Evolutionary conservation across 2,113 vertebrate genomes (phyloP).

Genomic region (Rhizomys pruinosus): DNA sequence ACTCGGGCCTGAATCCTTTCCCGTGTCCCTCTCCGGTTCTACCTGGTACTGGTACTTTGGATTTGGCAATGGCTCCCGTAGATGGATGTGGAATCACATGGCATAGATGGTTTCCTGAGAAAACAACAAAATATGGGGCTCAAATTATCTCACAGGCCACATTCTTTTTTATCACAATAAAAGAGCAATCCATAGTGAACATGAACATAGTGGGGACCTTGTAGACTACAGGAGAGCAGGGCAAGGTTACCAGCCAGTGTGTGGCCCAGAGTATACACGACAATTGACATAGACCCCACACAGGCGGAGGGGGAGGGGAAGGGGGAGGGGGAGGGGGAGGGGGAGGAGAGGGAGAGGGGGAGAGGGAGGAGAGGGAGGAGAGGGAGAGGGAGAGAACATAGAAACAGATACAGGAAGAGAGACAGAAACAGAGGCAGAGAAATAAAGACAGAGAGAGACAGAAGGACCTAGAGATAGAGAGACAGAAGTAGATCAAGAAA

Average conservation of each 20-base stretch:
- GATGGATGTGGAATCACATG: not conserved
- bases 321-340: too few relatives aligned
- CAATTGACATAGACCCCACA: too few relatives aligned
- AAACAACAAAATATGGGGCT: too few relatives aligned
- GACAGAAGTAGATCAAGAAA: not conserved
- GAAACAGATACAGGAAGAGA: not conserved
- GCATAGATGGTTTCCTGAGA: not conserved
- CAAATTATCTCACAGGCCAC: not conserved
- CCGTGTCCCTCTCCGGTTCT: accelerated
- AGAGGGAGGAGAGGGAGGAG: too few relatives aligned
- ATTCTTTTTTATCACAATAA: accelerated
- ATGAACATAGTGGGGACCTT: accelerated
- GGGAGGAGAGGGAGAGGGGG: too few relatives aligned
- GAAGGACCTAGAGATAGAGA: not conserved
- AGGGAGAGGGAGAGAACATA: not conserved
- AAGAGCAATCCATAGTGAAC: not conserved
- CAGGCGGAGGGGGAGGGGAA: too few relatives aligned
- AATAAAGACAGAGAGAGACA: not conserved
- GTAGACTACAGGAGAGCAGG: not conserved
- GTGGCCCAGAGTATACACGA: not conserved
- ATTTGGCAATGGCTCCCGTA: not conserved
- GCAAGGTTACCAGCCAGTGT: accelerated
- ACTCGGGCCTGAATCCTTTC: not conserved
- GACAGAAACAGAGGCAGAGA: not conserved
- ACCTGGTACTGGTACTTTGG: too few relatives aligned